Evolutionary conservation across 2,888 invertebrate species (phyloP).

Genomic region (Phanerotoma sp.): DNA sequence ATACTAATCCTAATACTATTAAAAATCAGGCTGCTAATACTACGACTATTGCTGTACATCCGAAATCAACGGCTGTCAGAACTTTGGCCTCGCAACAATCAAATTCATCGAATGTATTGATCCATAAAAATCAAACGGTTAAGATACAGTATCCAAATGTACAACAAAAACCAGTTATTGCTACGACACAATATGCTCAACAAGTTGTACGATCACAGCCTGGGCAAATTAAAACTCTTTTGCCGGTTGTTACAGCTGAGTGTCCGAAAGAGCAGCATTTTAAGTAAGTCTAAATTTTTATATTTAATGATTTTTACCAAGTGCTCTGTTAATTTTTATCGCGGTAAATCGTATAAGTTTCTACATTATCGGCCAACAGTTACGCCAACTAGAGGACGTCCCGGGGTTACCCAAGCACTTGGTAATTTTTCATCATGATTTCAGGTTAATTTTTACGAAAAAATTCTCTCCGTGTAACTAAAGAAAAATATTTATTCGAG

Average conservation of each 20-base stretch:
- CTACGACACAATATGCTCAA: conserved; percentile 40
- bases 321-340: too few species aligned
- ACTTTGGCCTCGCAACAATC: conserved; percentile 41
- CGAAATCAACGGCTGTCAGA: conserved; percentile 42
- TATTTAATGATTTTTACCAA: too few species aligned
- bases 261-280: conserved; percentile 42
- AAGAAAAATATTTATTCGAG: too few species aligned
- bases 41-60: conserved; percentile 5
- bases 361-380: too few species aligned
- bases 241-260: conserved; percentile 41
- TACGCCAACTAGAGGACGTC: too few species aligned
- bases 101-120: conserved; percentile 32
- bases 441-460: too few species aligned
- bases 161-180: conserved; percentile 46
- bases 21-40: conserved; percentile 36
- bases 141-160: conserved; percentile 46
- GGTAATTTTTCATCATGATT: too few species aligned
- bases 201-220: conserved; percentile 38
- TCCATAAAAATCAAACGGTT: conserved; percentile 44
- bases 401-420: too few species aligned
- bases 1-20: conserved; percentile 43
- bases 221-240: conserved; percentile 47
- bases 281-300: conserved; percentile 32
- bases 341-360: too few species aligned
- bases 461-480: too few species aligned